Conservation (phyloP, 2,797 vertebrate genomes). For the Siniperca scherzeri region DNA sequence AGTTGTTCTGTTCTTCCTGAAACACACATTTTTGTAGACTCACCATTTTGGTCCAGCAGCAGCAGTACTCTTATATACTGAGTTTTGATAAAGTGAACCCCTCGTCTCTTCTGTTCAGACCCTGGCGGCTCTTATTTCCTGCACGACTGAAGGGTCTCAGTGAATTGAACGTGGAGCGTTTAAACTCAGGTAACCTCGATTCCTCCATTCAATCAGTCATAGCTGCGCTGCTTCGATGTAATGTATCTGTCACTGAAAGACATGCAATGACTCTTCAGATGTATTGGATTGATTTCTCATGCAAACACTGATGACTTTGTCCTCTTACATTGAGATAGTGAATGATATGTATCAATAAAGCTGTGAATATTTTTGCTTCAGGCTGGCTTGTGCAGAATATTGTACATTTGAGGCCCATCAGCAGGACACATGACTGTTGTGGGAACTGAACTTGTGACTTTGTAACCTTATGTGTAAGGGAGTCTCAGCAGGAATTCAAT, state of each 20-base stretch:
- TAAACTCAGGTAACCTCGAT: not conserved
- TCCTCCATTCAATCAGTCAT: not conserved
- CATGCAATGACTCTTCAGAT: not conserved
- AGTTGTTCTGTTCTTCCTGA: not conserved
- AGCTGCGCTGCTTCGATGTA: not conserved
- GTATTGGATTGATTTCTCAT: not conserved
- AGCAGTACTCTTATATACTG: not conserved
- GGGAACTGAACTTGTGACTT: too few species aligned
- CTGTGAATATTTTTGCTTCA: not conserved
- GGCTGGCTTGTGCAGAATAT: not conserved
- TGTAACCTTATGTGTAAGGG: not conserved
- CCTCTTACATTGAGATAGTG: not conserved
- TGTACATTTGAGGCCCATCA: not conserved
- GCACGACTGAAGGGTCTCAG: not conserved
- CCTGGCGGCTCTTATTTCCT: not conserved
- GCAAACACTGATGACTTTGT: not conserved
- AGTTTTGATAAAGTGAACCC: not conserved
- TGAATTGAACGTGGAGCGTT: not conserved
- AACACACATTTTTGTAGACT: constrained; percentile 1
- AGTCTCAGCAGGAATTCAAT: too few species aligned
- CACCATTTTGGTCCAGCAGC: not conserved
- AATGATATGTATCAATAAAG: not conserved
- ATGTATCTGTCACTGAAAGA: not conserved
- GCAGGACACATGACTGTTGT: not conserved
- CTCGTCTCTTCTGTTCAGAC: not conserved